Evolutionary conservation across 2,113 vertebrate genomes (phyloP).

Genomic region (Ranitomeya variabilis): DNA sequence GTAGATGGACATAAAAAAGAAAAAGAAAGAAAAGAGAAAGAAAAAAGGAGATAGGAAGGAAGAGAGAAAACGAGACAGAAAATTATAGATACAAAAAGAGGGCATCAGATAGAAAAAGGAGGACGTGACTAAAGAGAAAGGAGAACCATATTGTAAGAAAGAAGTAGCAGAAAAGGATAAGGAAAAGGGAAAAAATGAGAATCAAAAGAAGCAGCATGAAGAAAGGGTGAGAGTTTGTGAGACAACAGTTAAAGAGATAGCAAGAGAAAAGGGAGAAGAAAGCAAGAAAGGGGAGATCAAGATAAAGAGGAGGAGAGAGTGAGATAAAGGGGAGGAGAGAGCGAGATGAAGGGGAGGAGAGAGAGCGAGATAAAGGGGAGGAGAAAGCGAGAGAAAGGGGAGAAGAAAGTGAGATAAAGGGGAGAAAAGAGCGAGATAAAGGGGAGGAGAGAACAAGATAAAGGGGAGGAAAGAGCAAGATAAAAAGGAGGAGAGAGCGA

Average conservation of each 20-base stretch:
- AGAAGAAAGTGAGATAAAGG: too few relatives aligned
- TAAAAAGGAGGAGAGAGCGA: background rate
- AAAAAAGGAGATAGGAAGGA: background rate
- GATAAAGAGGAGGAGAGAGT: background rate
- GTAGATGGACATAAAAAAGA: too few relatives aligned
- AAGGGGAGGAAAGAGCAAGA: background rate
- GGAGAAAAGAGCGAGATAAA: too few relatives aligned
- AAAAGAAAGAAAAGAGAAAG: background rate
- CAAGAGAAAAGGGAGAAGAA: too few relatives aligned
- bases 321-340: background rate
- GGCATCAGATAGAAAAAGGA: background rate
- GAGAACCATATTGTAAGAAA: background rate
- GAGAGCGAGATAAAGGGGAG: background rate
- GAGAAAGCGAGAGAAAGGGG: background rate
- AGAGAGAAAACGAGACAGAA: background rate
- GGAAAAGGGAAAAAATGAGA: background rate
- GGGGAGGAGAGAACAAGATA: background rate
- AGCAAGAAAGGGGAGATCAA: background rate
- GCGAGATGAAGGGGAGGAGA: background rate
- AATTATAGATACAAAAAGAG: too few relatives aligned
- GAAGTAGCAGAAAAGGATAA: background rate
- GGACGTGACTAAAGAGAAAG: background rate
- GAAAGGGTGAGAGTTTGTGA: too few relatives aligned
- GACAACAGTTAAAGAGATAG: too few relatives aligned
- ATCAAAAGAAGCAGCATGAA: too few relatives aligned